Base-by-base conservation (phyloP, 1,140 invertebrate species). In the Nomia melanderi region DNA sequence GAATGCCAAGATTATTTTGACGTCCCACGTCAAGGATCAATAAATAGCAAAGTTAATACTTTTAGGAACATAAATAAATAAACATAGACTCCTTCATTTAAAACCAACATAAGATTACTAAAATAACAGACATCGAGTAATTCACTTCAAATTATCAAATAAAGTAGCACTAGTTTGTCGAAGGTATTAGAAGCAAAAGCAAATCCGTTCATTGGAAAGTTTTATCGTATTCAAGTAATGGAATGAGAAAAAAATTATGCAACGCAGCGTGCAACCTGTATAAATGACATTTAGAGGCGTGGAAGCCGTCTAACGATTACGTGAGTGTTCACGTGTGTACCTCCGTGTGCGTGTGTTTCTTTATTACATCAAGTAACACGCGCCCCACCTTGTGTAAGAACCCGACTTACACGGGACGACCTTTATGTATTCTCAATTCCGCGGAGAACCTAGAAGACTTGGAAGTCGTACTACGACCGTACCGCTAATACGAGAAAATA, bases 231-330 rank as follows among this genome's bases (percentile, higher is more conserved):
- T 62, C 59, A 33, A 39, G 33, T 41, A 25, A 33, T 25, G 59
- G 59, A 41, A 62, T 33, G 59, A 62, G 59, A 41, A 62, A 50
- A n/a, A 62, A 62, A 62, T 62, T 62, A 62, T 62, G 59, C 59
- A 62, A 62, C 59, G 33, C 59, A n/a, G n/a, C 6, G 29, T 44
- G 41, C 44, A 75, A 75, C 73, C 31, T 69, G 73, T 67, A 75
- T 57, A 69, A 69, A 75, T 75, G 73, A 69, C 73, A 75, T 75
- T 75, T 75, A 69, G 39, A 75, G 73, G 73, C 73, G 73, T 76
- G 73, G 73, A 76, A 76, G 64, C 73, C 65, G 73, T 76, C 73
- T 69, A 76, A 76, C 53, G 73, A 69, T 76, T 76, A 69, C 73
- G 39, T 54, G 54, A 29, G 17, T 65, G 39, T 17, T 9, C 41